Conservation (phyloP, 2,797 vertebrate genomes). For the Pseudocheirus occidentalis region DNA sequence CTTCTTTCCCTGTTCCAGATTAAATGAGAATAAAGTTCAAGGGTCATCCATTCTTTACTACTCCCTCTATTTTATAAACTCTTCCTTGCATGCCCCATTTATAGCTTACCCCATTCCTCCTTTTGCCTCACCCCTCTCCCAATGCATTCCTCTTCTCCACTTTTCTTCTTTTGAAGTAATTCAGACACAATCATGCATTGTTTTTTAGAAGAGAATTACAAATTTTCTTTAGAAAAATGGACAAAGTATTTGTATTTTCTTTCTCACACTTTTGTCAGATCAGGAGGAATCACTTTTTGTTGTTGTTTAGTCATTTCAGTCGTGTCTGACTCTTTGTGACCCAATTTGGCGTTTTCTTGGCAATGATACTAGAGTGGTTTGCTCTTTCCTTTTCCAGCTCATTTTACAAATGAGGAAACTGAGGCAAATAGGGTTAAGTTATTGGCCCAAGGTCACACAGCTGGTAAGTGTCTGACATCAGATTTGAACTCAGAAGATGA, state of each 20-base stretch:
- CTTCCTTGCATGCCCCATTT: background rate
- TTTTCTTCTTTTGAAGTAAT: background rate
- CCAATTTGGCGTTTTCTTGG: background rate
- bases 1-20: background rate
- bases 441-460: background rate
- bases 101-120: background rate
- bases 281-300: background rate
- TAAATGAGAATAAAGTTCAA: background rate
- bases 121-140: background rate
- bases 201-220: background rate
- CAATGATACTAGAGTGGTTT: background rate
- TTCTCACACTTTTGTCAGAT: background rate
- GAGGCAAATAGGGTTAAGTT: background rate
- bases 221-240: background rate
- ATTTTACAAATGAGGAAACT: background rate
- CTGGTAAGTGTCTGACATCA: background rate
- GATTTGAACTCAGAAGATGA: background rate
- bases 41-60: background rate
- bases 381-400: background rate
- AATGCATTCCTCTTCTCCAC: background rate
- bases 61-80: background rate
- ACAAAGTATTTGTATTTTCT: background rate
- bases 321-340: background rate
- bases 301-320: background rate
- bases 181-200: background rate